A percentile compares a stretch with the other conserved stretches of the same genome.
phyloP scores from a whole-genome alignment of 2,113 vertebrate genomes.

The Morone chrysops region DNA sequence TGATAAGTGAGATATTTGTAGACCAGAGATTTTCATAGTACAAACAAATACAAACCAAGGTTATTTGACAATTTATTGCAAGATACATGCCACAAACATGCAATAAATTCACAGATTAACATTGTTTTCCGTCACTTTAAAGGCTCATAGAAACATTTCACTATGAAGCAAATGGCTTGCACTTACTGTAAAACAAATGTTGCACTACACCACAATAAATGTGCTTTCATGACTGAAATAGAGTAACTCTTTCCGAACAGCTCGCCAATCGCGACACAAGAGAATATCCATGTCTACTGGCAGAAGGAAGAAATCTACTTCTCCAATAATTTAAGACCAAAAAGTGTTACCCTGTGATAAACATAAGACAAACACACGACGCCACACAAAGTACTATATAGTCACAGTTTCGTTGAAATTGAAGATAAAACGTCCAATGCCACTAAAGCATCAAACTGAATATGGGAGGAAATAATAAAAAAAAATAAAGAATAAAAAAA shows the following conservation, averaged over 20 bases:
- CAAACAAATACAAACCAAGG: conserved; percentile 30
- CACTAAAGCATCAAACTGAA: conserved; percentile 80
- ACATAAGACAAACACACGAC: conserved; percentile 72
- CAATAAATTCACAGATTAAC: conserved; percentile 83
- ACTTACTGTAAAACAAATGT: conserved; percentile 64
- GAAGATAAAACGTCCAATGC: conserved; percentile 83
- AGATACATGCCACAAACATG: conserved; percentile 99
- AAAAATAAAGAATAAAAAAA: no score
- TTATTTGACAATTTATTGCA: conserved; percentile 91
- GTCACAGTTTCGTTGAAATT: conserved; percentile 92
- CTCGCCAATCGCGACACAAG: conserved; percentile 49
- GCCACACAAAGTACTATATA: conserved; percentile 72
- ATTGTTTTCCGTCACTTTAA: conserved; percentile 70
- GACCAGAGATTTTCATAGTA: not conserved
- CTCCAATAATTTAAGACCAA: conserved; percentile 82
- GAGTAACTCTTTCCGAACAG: conserved; percentile 50
- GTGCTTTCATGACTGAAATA: conserved; percentile 76
- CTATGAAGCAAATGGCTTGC: conserved; percentile 65
- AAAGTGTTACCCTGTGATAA: conserved; percentile 81
- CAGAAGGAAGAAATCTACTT: conserved; percentile 21
- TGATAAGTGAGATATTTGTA: not conserved
- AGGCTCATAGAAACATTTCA: conserved; percentile 72
- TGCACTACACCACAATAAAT: conserved; percentile 73
- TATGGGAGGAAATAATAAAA: conserved; percentile 4
- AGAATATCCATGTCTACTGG: conserved; percentile 49